A percentile compares a stretch with the other conserved stretches of the same genome.
Evolutionary conservation across 2,113 vertebrate species (phyloP).

Genomic region (Atrichornis clamosus): DNA sequence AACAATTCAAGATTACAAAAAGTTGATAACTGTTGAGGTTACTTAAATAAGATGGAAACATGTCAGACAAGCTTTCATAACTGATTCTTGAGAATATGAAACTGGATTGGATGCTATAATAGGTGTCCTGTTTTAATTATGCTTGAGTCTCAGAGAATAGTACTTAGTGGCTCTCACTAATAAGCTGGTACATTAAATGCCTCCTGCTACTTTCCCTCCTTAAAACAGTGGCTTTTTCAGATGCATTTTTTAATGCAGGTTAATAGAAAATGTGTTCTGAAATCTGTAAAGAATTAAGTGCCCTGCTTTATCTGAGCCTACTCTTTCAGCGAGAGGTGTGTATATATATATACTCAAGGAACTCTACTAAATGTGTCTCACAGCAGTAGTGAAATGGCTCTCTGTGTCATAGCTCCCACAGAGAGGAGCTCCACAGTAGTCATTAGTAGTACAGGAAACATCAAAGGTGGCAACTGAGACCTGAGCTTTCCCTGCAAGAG

Average conservation of each 20-base stretch:
- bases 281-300: not conserved
- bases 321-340: not conserved
- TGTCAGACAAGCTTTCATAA: not conserved
- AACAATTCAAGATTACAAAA: not conserved
- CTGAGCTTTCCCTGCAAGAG: slow-evolving; percentile 16
- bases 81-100: not conserved
- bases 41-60: not conserved
- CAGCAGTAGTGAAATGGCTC: slow-evolving; percentile 42
- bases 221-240: not conserved
- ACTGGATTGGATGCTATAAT: not conserved
- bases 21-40: not conserved
- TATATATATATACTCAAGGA: not conserved
- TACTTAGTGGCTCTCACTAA: not conserved
- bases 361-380: slow-evolving; percentile 19
- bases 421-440: slow-evolving; percentile 30
- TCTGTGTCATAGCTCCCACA: slow-evolving; percentile 42
- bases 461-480: slow-evolving; percentile 44
- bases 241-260: fast-evolving
- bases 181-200: not conserved
- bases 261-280: not conserved
- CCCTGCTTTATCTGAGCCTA: not conserved
- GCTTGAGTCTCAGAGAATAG: not conserved
- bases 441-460: slow-evolving; percentile 47
- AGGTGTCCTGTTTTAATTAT: not conserved
- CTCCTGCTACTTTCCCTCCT: not conserved